phyloP scores from a whole-genome alignment of 2,113 vertebrate genomes.

The Epinephelus cyanopodus region DNA sequence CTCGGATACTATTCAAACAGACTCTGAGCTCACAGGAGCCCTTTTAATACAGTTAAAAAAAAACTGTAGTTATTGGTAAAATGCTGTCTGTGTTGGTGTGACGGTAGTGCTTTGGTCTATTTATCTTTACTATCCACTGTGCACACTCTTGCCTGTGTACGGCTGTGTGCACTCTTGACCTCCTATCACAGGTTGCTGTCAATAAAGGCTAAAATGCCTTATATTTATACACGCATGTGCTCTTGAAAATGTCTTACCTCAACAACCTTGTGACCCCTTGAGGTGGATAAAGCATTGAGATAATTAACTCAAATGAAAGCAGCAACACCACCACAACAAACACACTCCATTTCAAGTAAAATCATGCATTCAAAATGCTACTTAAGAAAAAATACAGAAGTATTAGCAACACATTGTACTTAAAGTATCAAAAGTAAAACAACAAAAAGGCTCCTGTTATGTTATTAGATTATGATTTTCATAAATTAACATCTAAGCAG shows the following conservation, averaged over 20 bases:
- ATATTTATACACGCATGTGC: too few relatives aligned
- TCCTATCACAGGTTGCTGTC: not conserved
- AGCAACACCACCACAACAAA: not conserved
- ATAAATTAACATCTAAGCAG: not conserved
- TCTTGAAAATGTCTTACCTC: too few relatives aligned
- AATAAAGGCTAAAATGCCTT: not conserved
- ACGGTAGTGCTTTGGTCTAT: constrained; percentile 2
- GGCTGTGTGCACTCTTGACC: not conserved
- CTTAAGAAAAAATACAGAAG: not conserved
- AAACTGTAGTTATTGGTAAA: constrained; percentile 2
- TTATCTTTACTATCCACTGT: not conserved
- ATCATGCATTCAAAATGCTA: not conserved
- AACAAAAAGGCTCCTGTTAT: not conserved
- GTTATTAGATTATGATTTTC: not conserved
- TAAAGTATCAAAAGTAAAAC: not conserved
- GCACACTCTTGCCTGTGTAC: constrained; percentile 8
- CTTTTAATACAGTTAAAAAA: constrained; percentile 10
- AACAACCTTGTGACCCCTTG: too few relatives aligned
- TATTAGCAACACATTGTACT: too few relatives aligned
- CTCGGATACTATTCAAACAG: constrained; percentile 16
- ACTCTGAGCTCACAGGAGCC: constrained; percentile 28
- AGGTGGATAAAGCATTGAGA: not conserved
- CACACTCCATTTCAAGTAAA: not conserved
- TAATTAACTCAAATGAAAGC: not conserved
- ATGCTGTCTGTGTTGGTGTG: not conserved